Percentiles rank a stretch among this genome's conserved stretches.
Conservation (phyloP, 2,113 vertebrate genomes). For the human region DNA sequence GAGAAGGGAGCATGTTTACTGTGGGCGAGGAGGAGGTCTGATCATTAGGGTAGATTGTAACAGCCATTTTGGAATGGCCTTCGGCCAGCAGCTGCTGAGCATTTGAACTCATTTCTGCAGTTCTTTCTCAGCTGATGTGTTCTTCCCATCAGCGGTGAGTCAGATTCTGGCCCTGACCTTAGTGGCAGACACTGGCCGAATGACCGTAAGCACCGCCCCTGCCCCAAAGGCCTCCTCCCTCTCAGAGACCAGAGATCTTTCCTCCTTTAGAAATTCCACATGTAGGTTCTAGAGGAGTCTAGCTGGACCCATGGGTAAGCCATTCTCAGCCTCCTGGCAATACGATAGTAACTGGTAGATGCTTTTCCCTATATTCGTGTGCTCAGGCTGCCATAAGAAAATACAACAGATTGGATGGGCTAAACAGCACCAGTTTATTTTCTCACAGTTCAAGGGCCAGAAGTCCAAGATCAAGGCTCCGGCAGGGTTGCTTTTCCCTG, state of each 20-base stretch:
- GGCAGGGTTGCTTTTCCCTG: neutral
- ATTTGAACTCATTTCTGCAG: neutral
- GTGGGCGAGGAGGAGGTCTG: neutral
- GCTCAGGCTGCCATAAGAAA: neutral
- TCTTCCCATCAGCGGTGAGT: neutral
- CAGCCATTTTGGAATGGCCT: neutral
- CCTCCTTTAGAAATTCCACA: neutral
- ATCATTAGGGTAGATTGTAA: neutral
- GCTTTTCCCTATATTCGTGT: neutral
- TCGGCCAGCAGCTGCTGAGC: neutral
- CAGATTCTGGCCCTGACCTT: neutral
- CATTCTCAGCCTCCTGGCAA: neutral
- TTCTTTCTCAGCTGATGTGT: neutral
- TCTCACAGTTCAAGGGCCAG: neutral
- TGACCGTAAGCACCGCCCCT: neutral
- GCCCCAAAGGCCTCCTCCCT: neutral
- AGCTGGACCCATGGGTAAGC: neutral
- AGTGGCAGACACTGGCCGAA: rapidly evolving
- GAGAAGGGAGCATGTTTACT: neutral
- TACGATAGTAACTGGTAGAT: neutral
- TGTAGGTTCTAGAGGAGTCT: neutral
- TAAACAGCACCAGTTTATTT: no score
- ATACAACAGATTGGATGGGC: neutral
- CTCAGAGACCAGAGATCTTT: neutral
- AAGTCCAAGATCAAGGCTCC: neutral